Evolutionary conservation across 1,140 invertebrate species (phyloP), one percentile per base, ranked within the genome.

Genomic region (Delia radicum): DNA sequence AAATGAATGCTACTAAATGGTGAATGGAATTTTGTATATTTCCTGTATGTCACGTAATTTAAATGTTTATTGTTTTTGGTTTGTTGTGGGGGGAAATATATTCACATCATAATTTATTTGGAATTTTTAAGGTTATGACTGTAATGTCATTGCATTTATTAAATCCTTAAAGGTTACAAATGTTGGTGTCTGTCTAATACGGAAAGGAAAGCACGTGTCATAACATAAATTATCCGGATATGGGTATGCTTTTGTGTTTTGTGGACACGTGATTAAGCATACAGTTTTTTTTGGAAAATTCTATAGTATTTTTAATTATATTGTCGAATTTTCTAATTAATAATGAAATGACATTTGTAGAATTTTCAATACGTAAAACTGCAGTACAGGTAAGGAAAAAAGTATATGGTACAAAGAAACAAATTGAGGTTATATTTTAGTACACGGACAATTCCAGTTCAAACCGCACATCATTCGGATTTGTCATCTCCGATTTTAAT

Each of bases 1-100:
- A 69, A 69, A 69, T 69, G 65, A 69, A 69, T 33, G 65, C 65
- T 33, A 69, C 65, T 26, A 33, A 69, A 69, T 69, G 65, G 29
- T 33, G 31, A 69, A 69, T 37, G 29, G 6, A 12, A 37, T 37
- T 21, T 37, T 69, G 29, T 21, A 69, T 69, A 31, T 29, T 21
- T 69, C 65, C 65, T 69, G 65, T 29, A 69, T 69, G 29, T 33
- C 29, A 37, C 12, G 12, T n/a, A n/a, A n/a, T 27, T 33, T 33
- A 33, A 31, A 33, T 69, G 29, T 33, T 15, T 55, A 15, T 65
- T 65, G 2, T 18, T 65, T 65, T 65, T 29, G 62, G 62, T 12
- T 67, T 3, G 13, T 21, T 33, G 18, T 37, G 18, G 65, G 65
- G n/a, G 29, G 29, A n/a, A 69, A 10, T 21, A 21, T 21, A 2